These are phyloP conservation scores for Cinara cedri DNA, from an alignment of 2,888 invertebrate species.

Conservation along the genomic window DNA sequence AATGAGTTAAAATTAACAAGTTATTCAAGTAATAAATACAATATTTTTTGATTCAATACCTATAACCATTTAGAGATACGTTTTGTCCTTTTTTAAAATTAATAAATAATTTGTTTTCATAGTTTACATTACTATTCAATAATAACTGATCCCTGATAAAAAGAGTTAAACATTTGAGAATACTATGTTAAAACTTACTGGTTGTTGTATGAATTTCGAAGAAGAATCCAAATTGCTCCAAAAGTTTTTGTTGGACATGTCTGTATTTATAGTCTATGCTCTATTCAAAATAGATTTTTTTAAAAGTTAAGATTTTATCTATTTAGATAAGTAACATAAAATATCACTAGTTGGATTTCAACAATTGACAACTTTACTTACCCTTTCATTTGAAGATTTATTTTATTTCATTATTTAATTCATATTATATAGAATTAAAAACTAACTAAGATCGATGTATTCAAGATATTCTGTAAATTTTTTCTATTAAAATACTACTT, in stretches of 20 bases:
- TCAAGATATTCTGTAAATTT: not conserved
- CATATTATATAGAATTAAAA: constrained; percentile 18
- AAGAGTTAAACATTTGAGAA: no score
- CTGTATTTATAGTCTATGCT: constrained; percentile 9
- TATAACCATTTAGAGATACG: no score
- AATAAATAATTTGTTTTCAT: no score
- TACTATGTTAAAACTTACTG: constrained; percentile 30
- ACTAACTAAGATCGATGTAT: not conserved
- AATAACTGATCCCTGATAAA: no score
- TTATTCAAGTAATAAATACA: no score
- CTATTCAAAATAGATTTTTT: constrained; percentile 8
- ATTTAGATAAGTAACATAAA: not conserved
- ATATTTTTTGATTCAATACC: no score
- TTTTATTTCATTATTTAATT: constrained; percentile 9
- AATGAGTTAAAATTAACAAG: no score
- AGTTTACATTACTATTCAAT: no score
- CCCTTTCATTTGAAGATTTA: not conserved
- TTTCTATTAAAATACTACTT: constrained; percentile 41
- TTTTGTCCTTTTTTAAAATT: no score
- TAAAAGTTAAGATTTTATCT: constrained; percentile 29
- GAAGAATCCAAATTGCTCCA: constrained; percentile 45
- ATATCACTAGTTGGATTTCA: not conserved
- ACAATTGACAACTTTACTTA: constrained; percentile 2
- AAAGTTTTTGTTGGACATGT: constrained; percentile 49
- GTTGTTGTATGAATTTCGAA: constrained; percentile 39